phyloP scores from a whole-genome alignment of 2,888 invertebrate species.

The Rhopalosiphum nymphaeae region DNA sequence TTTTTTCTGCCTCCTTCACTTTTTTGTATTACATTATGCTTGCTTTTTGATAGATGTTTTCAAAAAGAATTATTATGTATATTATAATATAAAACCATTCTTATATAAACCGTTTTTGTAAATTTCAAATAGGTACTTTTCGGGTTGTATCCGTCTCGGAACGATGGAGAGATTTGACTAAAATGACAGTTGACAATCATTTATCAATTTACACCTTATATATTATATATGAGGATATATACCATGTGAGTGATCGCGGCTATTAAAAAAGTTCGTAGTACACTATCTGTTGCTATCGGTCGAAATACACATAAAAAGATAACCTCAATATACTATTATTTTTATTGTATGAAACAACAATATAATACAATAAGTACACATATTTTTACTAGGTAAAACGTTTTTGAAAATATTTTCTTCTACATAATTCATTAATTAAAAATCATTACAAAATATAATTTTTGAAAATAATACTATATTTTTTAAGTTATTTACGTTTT shows the following conservation, averaged over 20 bases:
- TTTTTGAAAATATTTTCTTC: background rate
- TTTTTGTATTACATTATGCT: background rate
- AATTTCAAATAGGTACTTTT: background rate
- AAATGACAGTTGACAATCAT: background rate
- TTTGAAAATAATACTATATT: background rate
- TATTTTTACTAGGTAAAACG: background rate
- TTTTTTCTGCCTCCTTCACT: background rate
- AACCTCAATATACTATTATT: background rate
- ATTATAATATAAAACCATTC: background rate
- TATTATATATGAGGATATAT: background rate
- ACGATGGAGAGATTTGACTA: background rate
- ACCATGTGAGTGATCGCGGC: background rate
- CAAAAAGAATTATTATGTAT: background rate
- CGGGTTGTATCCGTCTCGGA: background rate
- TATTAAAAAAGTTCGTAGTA: background rate
- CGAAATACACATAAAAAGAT: background rate
- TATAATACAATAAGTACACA: background rate
- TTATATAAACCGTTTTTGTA: background rate
- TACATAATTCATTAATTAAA: background rate
- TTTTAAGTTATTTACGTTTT: background rate
- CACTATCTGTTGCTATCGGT: background rate
- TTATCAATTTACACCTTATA: background rate
- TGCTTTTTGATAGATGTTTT: background rate
- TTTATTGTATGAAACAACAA: background rate
- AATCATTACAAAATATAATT: background rate